Evolutionary conservation across 2,113 vertebrate genomes (phyloP).

Genomic region (Notarius quadriscutis): DNA sequence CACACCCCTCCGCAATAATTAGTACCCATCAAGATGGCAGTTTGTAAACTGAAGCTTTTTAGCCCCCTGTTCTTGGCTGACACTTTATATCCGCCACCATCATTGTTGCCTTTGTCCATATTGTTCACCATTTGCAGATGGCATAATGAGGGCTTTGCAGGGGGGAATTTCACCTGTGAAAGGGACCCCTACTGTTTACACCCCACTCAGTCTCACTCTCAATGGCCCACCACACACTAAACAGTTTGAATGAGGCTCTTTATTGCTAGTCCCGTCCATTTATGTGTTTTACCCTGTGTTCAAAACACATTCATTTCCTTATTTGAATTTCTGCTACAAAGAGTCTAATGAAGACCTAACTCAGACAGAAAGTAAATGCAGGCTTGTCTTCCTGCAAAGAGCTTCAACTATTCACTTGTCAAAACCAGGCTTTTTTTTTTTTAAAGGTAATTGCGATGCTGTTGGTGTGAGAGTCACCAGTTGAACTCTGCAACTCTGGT

Average conservation of each 20-base stretch:
- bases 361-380: conserved; percentile 44
- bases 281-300: conserved; percentile 55
- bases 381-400: conserved; percentile 44
- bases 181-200: conserved; percentile 71
- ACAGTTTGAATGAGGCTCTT: conserved; percentile 53
- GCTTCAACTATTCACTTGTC: conserved; percentile 36
- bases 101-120: conserved; percentile 74
- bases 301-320: conserved; percentile 58
- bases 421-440: conserved; percentile 27
- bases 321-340: conserved; percentile 40
- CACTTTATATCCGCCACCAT: conserved; percentile 71
- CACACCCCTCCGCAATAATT: conserved; percentile 64
- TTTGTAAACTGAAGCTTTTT: conserved; percentile 70
- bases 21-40: conserved; percentile 68
- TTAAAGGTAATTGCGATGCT: conserved; percentile 22
- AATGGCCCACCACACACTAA: conserved; percentile 53
- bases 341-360: conserved; percentile 47
- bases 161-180: conserved; percentile 77
- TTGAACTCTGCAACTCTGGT: conserved; percentile 8
- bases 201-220: conserved; percentile 69
- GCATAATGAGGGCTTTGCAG: conserved; percentile 70
- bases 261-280: conserved; percentile 43
- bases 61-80: conserved; percentile 71
- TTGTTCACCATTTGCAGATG: conserved; percentile 68
- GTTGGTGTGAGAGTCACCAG: conserved; percentile 13